phyloP scores from a whole-genome alignment of 2,113 vertebrate species.

The Procavia capensis region DNA sequence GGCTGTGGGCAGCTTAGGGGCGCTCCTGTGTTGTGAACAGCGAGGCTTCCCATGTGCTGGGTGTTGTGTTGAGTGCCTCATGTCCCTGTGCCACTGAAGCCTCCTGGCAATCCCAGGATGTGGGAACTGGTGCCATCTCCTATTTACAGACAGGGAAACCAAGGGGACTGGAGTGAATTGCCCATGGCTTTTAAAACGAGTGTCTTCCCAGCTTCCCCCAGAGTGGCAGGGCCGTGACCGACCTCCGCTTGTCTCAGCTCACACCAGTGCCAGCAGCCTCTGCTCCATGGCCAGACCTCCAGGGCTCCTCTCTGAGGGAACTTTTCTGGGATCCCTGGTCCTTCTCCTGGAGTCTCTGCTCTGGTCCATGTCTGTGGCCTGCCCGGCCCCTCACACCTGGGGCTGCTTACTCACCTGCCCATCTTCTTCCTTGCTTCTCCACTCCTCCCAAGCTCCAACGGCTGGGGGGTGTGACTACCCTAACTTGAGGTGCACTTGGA shows the following conservation, averaged over 20 bases:
- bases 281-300: neutral
- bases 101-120: neutral
- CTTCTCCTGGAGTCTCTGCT: neutral
- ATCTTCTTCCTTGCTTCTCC: neutral
- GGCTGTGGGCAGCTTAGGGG: neutral
- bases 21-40: too few species aligned
- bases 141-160: neutral
- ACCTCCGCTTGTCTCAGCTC: neutral
- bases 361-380: neutral
- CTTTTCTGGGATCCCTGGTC: neutral
- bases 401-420: neutral
- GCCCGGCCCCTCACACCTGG: neutral
- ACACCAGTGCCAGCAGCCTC: neutral
- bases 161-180: neutral
- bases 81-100: neutral
- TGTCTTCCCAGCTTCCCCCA: neutral
- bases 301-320: neutral
- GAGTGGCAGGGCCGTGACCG: neutral
- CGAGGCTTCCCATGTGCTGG: rapidly evolving
- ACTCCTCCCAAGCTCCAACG: neutral
- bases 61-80: neutral
- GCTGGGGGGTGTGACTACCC: neutral
- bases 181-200: neutral
- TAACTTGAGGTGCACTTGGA: neutral
- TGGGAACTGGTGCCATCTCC: neutral